Percentiles rank a stretch among this genome's conserved stretches.
Evolutionary conservation across 1,140 invertebrate species (phyloP).

Genomic region (Hyles vespertilio): DNA sequence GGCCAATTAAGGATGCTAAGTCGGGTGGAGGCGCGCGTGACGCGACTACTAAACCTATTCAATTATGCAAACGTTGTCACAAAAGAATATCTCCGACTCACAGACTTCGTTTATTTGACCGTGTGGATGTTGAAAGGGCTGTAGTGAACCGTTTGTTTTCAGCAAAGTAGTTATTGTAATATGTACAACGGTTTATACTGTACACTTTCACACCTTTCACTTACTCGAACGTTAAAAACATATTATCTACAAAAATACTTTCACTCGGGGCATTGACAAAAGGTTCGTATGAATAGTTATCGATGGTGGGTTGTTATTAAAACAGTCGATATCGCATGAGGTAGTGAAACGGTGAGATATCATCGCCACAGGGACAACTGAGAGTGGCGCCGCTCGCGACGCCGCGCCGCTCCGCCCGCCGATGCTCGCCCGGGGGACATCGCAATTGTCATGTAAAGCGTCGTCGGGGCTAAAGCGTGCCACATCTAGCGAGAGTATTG

Average conservation of each 20-base stretch:
- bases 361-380: conserved; percentile 29
- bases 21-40: conserved; percentile 69
- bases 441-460: conserved; percentile 69
- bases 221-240: conserved; percentile 13
- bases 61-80: conserved; percentile 69
- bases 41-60: conserved; percentile 67
- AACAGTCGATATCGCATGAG: conserved; percentile 19
- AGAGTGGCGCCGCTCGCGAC: conserved; percentile 34
- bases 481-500: conserved; percentile 29
- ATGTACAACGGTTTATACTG: conserved; percentile 11
- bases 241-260: conserved; percentile 24
- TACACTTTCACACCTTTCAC: conserved; percentile 43
- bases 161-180: conserved; percentile 3
- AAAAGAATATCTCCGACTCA: conserved; percentile 53
- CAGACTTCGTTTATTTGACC: conserved; percentile 40
- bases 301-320: conserved; percentile 13
- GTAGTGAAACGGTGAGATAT: conserved; percentile 32
- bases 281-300: conserved; percentile 12
- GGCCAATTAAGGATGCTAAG: conserved; percentile 75
- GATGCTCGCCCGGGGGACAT: conserved; percentile 43
- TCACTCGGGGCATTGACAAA: conserved; percentile 23
- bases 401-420: conserved; percentile 19
- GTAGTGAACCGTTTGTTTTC: conserved; percentile 9
- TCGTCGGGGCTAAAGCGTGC: conserved; percentile 35
- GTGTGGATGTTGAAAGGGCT: conserved; percentile 17